Base-by-base conservation (phyloP, 2,797 vertebrate species). In the Carduelis carduelis region DNA sequence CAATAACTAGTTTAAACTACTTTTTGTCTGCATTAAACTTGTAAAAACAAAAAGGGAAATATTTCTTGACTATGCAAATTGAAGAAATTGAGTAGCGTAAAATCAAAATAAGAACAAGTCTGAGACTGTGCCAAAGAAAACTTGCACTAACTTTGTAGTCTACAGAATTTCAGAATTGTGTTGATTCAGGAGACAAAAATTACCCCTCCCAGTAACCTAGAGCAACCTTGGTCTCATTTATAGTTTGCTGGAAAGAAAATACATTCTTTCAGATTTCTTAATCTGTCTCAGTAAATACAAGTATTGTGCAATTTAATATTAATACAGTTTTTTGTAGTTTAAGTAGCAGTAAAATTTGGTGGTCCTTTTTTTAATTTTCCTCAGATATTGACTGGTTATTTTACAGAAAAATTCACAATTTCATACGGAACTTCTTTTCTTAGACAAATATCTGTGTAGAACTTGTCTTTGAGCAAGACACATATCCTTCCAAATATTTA, bases 41-140 rank as follows among this genome's bases (percentile, higher is more conserved):
- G 32, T 50, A 59, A 88, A 88, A 95, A 86, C 53, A 93, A 81
- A 79, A 83, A 39, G 41, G 63, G 47, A 95, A 90, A 44, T 84
- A 92, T 84, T 95, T 89, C 71, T 91, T 87, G 64, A 89, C 82
- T 92, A 87, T 77, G 89, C 57, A 96, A 96, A 95, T 83, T 75
- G 83, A 91, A 96, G 82, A 85, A 87, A 93, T 2, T 74, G 91
- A 94, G 64, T 39, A 92, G 84, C 0, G 0, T 80, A 91, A 90
- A 96, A 89, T 79, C 69, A 90, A 96, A 95, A 86, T 79, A 94
- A 87, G 94, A 90, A 90, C 68, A 89, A 80, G 44, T 16, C 91
- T 74, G 84, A 93, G 52, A 56, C 32, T 23, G 20, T 61, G 90
- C 88, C 92, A 96, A 94, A 69, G 77, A 90, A 92, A 96, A 89